A percentile compares a stretch with the other conserved stretches of the same genome.
Conservation (phyloP, 2,113 vertebrate species). For the Oxyruncus cristatus region DNA sequence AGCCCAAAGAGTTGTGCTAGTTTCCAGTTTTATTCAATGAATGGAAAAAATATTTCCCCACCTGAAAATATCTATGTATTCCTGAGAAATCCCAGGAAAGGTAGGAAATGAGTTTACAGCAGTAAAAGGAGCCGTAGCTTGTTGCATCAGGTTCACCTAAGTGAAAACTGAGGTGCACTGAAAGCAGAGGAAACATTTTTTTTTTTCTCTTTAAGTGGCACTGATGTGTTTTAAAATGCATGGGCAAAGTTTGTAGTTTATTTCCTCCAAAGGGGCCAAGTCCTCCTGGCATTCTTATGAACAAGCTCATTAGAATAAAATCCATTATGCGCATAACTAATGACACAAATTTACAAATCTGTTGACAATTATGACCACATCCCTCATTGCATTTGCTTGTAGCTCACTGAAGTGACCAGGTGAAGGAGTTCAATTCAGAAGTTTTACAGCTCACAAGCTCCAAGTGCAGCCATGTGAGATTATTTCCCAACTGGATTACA, state of each 20-base stretch:
- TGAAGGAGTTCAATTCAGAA: constrained; percentile 39
- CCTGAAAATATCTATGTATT: constrained; percentile 69
- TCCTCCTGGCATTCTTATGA: constrained; percentile 62
- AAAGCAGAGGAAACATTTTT: background rate
- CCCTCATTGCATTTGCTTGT: constrained; percentile 42
- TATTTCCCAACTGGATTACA: constrained; percentile 72
- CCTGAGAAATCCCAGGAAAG: constrained; percentile 62
- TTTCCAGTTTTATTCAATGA: constrained; percentile 74
- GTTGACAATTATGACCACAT: constrained; percentile 60
- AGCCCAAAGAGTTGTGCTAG: constrained; percentile 64
- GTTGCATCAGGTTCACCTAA: background rate
- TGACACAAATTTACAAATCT: constrained; percentile 67
- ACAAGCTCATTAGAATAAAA: constrained; percentile 67
- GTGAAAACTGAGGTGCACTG: background rate
- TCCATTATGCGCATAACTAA: constrained; percentile 71
- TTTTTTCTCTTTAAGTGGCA: background rate
- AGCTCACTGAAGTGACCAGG: constrained; percentile 55
- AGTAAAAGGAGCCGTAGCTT: background rate
- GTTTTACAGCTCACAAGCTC: constrained; percentile 54
- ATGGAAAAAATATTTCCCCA: constrained; percentile 58
- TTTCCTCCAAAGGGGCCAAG: constrained; percentile 48
- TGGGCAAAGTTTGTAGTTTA: constrained; percentile 47
- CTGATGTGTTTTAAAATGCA: constrained; percentile 40
- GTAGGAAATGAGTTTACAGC: constrained; percentile 30
- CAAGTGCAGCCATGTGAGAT: constrained; percentile 36